Percentiles rank a stretch among this genome's conserved stretches.
Evolutionary conservation across 2,888 invertebrate species (phyloP).

Genomic region (Coelogynopora nodosa): DNA sequence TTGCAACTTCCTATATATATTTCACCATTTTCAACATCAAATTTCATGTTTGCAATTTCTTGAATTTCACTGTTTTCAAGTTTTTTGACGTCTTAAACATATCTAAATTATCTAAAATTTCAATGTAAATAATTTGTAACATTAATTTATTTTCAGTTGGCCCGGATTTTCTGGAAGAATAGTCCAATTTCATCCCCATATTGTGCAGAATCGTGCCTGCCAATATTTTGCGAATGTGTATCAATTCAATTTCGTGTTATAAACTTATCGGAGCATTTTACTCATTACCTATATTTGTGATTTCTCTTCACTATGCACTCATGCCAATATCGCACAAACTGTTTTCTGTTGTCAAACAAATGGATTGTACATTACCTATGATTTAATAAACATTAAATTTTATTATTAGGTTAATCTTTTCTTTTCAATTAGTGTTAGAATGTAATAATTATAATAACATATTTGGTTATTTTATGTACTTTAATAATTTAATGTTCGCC

Average conservation of each 20-base stretch:
- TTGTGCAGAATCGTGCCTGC: neutral
- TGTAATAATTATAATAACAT: too few species aligned
- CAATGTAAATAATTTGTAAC: neutral
- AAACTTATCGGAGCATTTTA: neutral
- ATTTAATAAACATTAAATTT: neutral
- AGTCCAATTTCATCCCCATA: neutral
- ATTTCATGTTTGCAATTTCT: neutral
- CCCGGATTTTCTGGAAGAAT: neutral
- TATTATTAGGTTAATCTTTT: too few species aligned
- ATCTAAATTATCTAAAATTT: neutral
- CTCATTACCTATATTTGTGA: neutral
- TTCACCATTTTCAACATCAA: too few species aligned
- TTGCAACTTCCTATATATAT: too few species aligned
- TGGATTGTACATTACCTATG: neutral
- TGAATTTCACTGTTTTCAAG: neutral
- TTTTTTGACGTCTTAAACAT: neutral
- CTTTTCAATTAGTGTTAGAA: too few species aligned
- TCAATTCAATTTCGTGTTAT: neutral
- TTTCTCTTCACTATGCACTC: neutral
- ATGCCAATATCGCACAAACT: neutral
- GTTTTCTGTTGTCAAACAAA: neutral
- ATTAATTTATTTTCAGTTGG: neutral
- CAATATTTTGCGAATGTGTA: neutral
- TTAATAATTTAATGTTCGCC: too few species aligned
- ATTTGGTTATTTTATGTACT: too few species aligned